Conservation (phyloP, 2,888 invertebrate species). For the Miltochrista miniata region DNA sequence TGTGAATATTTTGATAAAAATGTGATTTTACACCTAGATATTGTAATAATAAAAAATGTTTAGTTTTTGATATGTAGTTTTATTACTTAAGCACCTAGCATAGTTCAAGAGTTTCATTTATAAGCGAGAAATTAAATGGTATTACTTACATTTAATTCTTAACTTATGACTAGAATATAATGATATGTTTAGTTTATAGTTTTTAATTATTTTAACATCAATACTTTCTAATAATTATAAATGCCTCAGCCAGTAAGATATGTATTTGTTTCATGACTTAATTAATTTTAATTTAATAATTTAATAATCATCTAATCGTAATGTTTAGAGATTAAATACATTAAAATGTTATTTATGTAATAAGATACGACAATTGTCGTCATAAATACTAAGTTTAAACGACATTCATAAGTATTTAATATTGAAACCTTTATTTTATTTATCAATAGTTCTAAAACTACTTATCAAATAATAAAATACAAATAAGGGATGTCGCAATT, state of each 20-base stretch:
- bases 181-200: slow-evolving; percentile 53
- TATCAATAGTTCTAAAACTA: slow-evolving; percentile 41
- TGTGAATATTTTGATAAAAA: slow-evolving; percentile 34
- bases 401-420: slow-evolving; percentile 64
- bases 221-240: slow-evolving; percentile 66
- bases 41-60: slow-evolving; percentile 27
- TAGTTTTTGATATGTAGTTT: slow-evolving; percentile 60
- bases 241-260: slow-evolving; percentile 83
- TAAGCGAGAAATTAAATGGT: slow-evolving; percentile 48
- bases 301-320: slow-evolving; percentile 52
- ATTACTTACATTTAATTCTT: slow-evolving; percentile 37
- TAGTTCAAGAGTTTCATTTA: slow-evolving; percentile 41
- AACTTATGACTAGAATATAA: slow-evolving; percentile 36
- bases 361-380: slow-evolving; percentile 45
- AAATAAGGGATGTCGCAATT: slow-evolving; percentile 46
- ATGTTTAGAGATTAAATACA: slow-evolving; percentile 65
- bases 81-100: slow-evolving; percentile 70
- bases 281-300: slow-evolving; percentile 43
- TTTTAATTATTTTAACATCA: slow-evolving; percentile 61
- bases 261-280: slow-evolving; percentile 80
- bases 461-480: slow-evolving; percentile 47
- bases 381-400: slow-evolving; percentile 38
- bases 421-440: slow-evolving; percentile 52
- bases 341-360: slow-evolving; percentile 51
- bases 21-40: slow-evolving; percentile 35